Percentiles rank a stretch among this genome's conserved stretches.
These are phyloP conservation scores for Grus americana DNA, from an alignment of 2,113 vertebrate species.

Conservation along the genomic window DNA sequence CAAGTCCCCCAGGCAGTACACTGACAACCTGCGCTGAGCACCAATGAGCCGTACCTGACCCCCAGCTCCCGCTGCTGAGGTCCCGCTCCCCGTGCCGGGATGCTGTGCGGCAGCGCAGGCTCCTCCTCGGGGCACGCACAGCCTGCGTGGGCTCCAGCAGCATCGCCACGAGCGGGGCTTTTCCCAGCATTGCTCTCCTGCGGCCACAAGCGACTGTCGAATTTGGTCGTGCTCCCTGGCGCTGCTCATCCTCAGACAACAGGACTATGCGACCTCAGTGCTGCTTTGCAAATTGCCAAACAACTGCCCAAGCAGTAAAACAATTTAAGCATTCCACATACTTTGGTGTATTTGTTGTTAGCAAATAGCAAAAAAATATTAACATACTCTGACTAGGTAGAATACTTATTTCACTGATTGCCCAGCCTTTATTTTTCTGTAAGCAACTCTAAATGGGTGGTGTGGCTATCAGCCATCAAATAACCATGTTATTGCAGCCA, in stretches of 20 bases:
- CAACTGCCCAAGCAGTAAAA: not conserved
- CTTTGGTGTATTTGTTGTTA: not conserved
- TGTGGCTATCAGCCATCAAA: not conserved
- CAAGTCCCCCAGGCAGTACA: not conserved
- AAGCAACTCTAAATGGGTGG: not conserved
- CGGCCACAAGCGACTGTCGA: rapidly evolving
- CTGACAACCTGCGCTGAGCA: not conserved
- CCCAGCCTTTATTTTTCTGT: not conserved
- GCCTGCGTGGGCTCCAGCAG: not conserved
- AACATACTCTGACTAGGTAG: not conserved
- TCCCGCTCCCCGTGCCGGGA: rapidly evolving
- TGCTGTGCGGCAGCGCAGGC: not conserved
- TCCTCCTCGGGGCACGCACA: not conserved
- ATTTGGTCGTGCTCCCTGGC: not conserved
- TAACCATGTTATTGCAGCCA: not conserved
- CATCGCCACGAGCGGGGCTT: rapidly evolving
- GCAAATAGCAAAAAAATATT: not conserved
- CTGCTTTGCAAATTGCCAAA: not conserved
- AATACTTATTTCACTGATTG: not conserved
- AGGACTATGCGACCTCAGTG: not conserved
- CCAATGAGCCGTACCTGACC: not conserved
- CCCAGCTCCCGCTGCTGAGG: not conserved
- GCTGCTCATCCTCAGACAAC: not conserved
- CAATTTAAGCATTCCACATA: not conserved
- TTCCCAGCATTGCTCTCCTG: not conserved